Conservation (phyloP, 2,888 invertebrate genomes). For the Melanostoma scalare region DNA sequence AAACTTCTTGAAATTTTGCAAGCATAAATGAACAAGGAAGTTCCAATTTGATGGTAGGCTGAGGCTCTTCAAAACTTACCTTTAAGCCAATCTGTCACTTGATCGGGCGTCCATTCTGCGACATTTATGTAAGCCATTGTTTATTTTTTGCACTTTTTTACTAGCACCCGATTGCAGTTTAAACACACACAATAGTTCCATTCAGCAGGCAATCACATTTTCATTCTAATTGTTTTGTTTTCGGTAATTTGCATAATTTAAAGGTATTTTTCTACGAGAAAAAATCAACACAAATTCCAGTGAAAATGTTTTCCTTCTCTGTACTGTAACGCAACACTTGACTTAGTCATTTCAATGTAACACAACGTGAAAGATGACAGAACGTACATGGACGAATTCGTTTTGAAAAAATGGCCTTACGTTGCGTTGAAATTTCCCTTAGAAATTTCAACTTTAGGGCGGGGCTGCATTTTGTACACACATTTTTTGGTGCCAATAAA, state of each 20-base stretch:
- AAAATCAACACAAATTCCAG: conserved; percentile 66
- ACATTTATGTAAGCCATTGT: conserved; percentile 92
- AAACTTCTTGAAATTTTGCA: conserved; percentile 42
- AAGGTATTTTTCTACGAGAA: conserved; percentile 48
- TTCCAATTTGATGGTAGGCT: not conserved
- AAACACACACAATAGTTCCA: conserved; percentile 11
- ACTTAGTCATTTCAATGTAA: conserved; percentile 56
- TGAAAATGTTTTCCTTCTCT: conserved; percentile 63
- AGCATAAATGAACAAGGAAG: conserved; percentile 36
- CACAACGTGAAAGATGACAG: conserved; percentile 51
- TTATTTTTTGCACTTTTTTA: conserved; percentile 43
- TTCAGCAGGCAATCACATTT: conserved; percentile 49
- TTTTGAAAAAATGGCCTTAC: not conserved
- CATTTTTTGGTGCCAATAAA: too few relatives aligned
- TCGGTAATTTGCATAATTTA: conserved; percentile 54
- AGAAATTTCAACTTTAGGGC: too few relatives aligned
- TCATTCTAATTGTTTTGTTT: conserved; percentile 58
- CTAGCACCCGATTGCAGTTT: conserved; percentile 37
- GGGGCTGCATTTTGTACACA: too few relatives aligned
- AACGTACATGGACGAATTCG: not conserved
- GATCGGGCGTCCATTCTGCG: conserved; percentile 94
- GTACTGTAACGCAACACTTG: conserved; percentile 55
- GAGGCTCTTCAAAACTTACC: conserved; percentile 83
- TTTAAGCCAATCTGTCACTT: conserved; percentile 95
- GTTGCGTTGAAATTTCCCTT: not conserved